Percentiles rank a stretch among this genome's conserved stretches.
Evolutionary conservation across 2,888 invertebrate species (phyloP).

Genomic region (Tanypteryx hageni): DNA sequence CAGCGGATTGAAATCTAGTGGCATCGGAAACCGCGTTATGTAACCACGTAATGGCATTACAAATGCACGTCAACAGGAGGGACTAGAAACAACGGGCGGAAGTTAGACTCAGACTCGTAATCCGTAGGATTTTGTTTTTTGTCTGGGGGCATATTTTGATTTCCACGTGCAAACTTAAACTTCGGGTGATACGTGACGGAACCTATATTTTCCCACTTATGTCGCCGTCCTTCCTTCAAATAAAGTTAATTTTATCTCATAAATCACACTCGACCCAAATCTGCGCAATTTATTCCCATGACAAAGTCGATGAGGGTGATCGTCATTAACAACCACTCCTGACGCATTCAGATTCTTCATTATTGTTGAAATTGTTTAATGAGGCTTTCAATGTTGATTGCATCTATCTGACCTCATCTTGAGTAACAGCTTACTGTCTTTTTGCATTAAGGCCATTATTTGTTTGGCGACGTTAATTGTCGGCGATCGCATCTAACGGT

Average conservation of each 20-base stretch:
- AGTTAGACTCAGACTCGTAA: too few species aligned
- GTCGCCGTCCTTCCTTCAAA: too few species aligned
- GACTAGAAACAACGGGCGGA: too few species aligned
- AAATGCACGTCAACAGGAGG: neutral
- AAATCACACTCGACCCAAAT: too few species aligned
- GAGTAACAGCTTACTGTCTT: neutral
- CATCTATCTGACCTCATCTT: neutral
- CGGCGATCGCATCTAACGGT: neutral
- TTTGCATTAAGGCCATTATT: neutral
- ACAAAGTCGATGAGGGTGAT: too few species aligned
- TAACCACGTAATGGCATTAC: neutral
- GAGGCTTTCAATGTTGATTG: neutral
- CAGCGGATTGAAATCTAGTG: neutral
- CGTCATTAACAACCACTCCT: neutral
- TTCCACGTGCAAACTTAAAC: too few species aligned
- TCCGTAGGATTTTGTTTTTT: too few species aligned
- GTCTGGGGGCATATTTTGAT: too few species aligned
- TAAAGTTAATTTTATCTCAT: too few species aligned
- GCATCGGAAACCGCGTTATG: neutral
- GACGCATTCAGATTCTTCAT: neutral
- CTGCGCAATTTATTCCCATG: too few species aligned
- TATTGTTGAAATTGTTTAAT: neutral
- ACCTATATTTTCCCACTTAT: too few species aligned
- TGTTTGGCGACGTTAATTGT: neutral
- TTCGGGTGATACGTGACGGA: too few species aligned